Evolutionary conservation across 64 coral and sea anemone genomes (phyloP).

Genomic region (Trachythela sp.): DNA sequence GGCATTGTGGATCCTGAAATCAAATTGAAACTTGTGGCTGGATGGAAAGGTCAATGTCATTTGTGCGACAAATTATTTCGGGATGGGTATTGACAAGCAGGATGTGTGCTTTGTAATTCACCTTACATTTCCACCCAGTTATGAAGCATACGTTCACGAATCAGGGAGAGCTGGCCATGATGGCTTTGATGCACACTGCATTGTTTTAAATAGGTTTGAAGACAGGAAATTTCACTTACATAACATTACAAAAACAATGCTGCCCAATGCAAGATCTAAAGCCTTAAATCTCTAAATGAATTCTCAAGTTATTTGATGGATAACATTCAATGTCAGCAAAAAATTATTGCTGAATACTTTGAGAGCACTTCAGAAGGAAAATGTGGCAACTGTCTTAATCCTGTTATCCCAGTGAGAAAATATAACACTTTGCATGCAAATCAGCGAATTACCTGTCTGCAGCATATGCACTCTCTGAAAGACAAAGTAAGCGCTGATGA

Average conservation of each 20-base stretch:
- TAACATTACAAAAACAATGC: not conserved
- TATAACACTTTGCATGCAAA: not conserved
- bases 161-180: not conserved
- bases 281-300: not conserved
- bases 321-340: not conserved
- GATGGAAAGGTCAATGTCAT: slow-evolving; percentile 6
- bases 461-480: not conserved
- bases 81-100: slow-evolving; percentile 13
- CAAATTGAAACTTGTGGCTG: slow-evolving; percentile 16
- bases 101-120: slow-evolving; percentile 16
- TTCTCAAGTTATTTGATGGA: slow-evolving; percentile 6
- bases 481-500: not conserved
- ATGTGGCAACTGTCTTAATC: slow-evolving; percentile 10
- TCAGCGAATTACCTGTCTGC: not conserved
- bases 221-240: slow-evolving; percentile 3
- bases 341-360: slow-evolving; percentile 13
- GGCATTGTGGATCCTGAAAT: not conserved
- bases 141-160: not conserved
- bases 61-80: slow-evolving; percentile 1
- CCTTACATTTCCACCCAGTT: not conserved
- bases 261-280: not conserved
- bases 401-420: not conserved
- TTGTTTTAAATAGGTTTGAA: slow-evolving; percentile 12
- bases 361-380: not conserved
- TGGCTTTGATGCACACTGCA: not conserved